These are phyloP conservation scores for Anas bernieri DNA, from an alignment of 2,797 vertebrate genomes.

Conservation along the genomic window DNA sequence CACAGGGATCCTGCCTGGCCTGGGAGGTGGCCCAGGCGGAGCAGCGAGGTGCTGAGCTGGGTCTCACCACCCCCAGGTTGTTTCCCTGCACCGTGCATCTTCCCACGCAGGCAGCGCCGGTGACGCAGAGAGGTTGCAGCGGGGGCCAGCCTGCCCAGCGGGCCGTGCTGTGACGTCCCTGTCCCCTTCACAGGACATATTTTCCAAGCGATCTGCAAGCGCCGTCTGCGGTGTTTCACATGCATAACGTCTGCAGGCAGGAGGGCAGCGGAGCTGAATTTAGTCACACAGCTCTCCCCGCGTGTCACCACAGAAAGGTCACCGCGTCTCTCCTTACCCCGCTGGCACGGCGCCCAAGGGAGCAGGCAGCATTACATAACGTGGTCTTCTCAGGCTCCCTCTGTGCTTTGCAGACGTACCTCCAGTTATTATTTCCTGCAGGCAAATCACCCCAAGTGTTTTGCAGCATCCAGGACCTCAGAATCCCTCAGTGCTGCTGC, in stretches of 20 bases:
- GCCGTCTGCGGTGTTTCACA: rapidly evolving
- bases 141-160: not conserved
- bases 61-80: not conserved
- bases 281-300: not conserved
- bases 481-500: not conserved
- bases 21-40: not conserved
- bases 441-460: not conserved
- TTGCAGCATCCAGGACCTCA: not conserved
- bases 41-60: not conserved
- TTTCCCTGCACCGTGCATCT: not conserved
- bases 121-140: no score
- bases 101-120: not conserved
- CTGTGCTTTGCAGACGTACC: not conserved
- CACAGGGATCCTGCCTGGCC: not conserved
- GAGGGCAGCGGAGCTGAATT: not conserved
- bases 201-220: not conserved
- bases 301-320: constrained; percentile 13
- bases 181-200: not conserved
- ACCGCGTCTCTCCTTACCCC: not conserved
- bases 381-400: not conserved
- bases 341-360: not conserved
- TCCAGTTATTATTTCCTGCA: not conserved
- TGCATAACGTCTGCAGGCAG: not conserved
- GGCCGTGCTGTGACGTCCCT: not conserved
- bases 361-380: not conserved